phyloP scores from a whole-genome alignment of 2,888 invertebrate genomes.

The Eurytoma californica region DNA sequence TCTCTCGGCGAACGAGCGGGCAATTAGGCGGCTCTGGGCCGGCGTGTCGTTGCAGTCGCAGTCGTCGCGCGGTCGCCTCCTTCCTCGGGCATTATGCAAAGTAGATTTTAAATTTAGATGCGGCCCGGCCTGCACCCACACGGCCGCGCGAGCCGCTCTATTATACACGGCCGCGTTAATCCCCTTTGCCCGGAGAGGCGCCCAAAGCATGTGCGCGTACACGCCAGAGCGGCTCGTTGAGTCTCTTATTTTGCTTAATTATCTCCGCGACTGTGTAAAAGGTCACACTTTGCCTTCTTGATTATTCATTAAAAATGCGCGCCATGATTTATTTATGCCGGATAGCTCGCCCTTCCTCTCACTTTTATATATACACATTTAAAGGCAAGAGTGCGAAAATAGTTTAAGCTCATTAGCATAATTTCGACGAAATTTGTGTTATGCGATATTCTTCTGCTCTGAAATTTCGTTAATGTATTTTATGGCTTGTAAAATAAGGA shows the following conservation, averaged over 20 bases:
- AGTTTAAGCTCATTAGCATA: too few species aligned
- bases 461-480: too few species aligned
- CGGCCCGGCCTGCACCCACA: conserved; percentile 61
- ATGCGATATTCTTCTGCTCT: too few species aligned
- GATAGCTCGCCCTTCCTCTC: too few species aligned
- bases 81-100: conserved; percentile 71
- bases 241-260: conserved; percentile 52
- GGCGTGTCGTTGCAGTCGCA: conserved; percentile 54
- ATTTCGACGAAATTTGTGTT: too few species aligned
- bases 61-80: conserved; percentile 37
- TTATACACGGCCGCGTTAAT: conserved; percentile 53
- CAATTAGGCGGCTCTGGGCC: conserved; percentile 70
- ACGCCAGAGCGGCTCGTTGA: conserved; percentile 23
- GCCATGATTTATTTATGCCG: conserved; percentile 35
- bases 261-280: conserved; percentile 49
- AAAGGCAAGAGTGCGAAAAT: too few species aligned
- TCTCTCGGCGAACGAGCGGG: conserved; percentile 67
- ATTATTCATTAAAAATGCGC: conserved; percentile 47
- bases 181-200: conserved; percentile 32
- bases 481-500: too few species aligned
- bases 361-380: too few species aligned
- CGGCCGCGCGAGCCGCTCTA: conserved; percentile 30
- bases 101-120: conserved; percentile 74
- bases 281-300: conserved; percentile 49
- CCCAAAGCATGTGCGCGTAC: neutral